These are phyloP conservation scores for Tribolium castaneum DNA, from an alignment of 1,140 invertebrate species.

Conservation along the genomic window DNA sequence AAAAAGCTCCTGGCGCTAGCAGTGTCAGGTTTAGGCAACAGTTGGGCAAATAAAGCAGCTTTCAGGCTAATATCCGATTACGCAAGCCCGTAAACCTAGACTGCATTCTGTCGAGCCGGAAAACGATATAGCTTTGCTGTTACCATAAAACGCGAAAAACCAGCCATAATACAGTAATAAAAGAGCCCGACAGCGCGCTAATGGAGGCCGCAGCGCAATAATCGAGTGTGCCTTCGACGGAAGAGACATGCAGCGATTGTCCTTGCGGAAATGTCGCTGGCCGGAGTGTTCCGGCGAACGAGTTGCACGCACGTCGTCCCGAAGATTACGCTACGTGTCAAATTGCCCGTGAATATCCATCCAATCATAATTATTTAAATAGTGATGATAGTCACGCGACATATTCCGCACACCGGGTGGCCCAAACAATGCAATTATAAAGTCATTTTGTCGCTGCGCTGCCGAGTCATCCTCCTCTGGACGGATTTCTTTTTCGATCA, in stretches of 20 bases:
- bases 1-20: neutral
- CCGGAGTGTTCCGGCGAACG: constrained; percentile 39
- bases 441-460: neutral
- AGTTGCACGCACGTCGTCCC: constrained; percentile 37
- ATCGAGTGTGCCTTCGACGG: constrained; percentile 41
- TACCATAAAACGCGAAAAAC: constrained; percentile 24
- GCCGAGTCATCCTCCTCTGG: neutral
- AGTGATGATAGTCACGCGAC: constrained; percentile 25
- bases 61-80: constrained; percentile 34
- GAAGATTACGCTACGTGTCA: constrained; percentile 39
- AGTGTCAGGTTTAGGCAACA: constrained; percentile 20
- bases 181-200: constrained; percentile 36
- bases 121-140: constrained; percentile 24
- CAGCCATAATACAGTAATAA: constrained; percentile 35
- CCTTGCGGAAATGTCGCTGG: constrained; percentile 45
- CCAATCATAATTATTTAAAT: constrained; percentile 35
- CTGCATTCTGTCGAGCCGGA: constrained; percentile 26
- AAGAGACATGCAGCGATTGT: constrained; percentile 44
- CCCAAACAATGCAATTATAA: constrained; percentile 29
- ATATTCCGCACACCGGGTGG: constrained; percentile 20
- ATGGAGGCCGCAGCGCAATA: constrained; percentile 41
- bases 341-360: constrained; percentile 33
- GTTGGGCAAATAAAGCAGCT: constrained; percentile 25
- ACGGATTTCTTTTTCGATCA: constrained; percentile 2
- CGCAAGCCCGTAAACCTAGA: constrained; percentile 18